Evolutionary conservation across 2,113 vertebrate species (phyloP).

Genomic region (Melanocharis versteri): DNA sequence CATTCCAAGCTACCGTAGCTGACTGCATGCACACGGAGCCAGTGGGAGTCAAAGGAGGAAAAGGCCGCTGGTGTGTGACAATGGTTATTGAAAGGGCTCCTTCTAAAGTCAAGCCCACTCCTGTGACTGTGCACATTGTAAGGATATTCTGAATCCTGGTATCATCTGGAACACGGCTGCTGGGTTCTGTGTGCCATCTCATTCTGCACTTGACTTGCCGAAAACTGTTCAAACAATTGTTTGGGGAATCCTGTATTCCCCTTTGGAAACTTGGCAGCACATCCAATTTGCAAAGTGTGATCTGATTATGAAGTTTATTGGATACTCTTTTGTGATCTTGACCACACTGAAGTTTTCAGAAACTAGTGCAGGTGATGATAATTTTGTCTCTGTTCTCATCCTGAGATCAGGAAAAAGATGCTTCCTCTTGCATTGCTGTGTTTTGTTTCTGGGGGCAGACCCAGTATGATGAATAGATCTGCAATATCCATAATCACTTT

Average conservation of each 20-base stretch:
- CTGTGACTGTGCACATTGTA: neutral
- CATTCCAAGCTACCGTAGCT: neutral
- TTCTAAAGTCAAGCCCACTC: neutral
- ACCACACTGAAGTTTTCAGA: neutral
- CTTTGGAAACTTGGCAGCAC: neutral
- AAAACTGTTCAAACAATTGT: neutral
- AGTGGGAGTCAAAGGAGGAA: neutral
- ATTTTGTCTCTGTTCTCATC: neutral
- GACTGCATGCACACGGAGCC: neutral
- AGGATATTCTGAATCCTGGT: neutral
- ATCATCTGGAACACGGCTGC: fast-evolving
- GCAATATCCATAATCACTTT: neutral
- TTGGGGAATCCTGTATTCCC: neutral
- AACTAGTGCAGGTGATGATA: neutral
- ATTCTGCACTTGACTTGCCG: neutral
- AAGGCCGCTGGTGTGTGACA: neutral
- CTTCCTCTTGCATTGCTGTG: neutral
- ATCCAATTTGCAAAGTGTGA: neutral
- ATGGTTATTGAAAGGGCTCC: neutral
- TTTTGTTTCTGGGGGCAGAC: neutral
- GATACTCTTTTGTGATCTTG: neutral
- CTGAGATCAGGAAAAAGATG: neutral
- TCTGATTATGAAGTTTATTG: neutral
- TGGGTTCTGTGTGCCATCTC: neutral
- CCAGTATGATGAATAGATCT: neutral